These are phyloP conservation scores for Panulirus ornatus DNA, from an alignment of 1,140 invertebrate species.

Conservation along the genomic window DNA sequence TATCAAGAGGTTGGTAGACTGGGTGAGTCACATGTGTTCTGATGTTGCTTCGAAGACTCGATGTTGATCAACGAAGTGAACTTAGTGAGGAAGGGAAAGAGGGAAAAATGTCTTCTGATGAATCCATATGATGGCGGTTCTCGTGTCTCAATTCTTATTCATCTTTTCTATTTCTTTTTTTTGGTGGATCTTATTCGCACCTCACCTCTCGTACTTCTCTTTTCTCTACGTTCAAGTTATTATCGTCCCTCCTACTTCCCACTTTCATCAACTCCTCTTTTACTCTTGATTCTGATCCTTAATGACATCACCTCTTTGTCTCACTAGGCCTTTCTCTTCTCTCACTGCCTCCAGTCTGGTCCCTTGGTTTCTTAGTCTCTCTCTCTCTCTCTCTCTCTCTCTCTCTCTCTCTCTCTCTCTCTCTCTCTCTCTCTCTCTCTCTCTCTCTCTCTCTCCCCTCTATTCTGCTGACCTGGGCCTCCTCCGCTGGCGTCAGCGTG, in stretches of 20 bases:
- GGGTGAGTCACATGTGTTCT: no score
- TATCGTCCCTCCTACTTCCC: neutral
- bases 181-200: neutral
- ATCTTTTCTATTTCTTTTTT: neutral
- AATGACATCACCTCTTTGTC: neutral
- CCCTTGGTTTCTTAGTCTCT: neutral
- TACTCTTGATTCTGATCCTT: neutral
- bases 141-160: neutral
- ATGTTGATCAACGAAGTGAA: no score
- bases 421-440: slow-evolving; percentile 46
- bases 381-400: neutral
- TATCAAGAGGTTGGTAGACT: no score
- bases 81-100: neutral
- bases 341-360: neutral
- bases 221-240: neutral
- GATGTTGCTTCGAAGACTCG: no score
- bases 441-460: slow-evolving; percentile 28
- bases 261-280: neutral
- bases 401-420: neutral
- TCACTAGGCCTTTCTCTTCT: neutral
- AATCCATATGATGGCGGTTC: neutral
- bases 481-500: slow-evolving; percentile 7
- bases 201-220: neutral
- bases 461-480: neutral
- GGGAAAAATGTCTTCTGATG: neutral